Percentiles rank a stretch among this genome's conserved stretches.
phyloP scores from a whole-genome alignment of 2,113 vertebrate genomes.

The Chlamydotis undulata region DNA sequence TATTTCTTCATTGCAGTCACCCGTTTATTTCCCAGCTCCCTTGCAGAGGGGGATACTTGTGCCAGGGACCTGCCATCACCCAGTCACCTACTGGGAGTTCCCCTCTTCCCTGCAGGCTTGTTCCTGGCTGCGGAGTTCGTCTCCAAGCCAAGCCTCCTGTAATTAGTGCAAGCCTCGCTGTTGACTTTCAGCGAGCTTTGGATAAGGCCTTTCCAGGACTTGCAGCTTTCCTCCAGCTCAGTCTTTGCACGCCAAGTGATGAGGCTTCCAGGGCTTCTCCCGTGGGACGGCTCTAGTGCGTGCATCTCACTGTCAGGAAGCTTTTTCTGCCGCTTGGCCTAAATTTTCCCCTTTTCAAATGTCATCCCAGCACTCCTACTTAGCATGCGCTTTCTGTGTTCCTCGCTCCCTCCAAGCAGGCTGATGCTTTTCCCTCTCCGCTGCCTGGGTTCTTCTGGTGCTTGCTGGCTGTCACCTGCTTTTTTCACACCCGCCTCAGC shows the following conservation, averaged over 20 bases:
- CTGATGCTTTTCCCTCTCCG: not conserved
- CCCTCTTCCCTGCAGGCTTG: not conserved
- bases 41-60: not conserved
- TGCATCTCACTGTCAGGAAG: slow-evolving; percentile 49
- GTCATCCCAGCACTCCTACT: slow-evolving; percentile 23
- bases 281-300: not conserved
- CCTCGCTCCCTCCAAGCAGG: not conserved
- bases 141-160: not conserved
- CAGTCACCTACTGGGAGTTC: not conserved
- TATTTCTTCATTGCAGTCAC: not conserved
- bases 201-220: slow-evolving; percentile 49
- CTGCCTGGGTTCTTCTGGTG: slow-evolving; percentile 3
- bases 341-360: slow-evolving; percentile 46
- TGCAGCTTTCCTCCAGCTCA: slow-evolving; percentile 19
- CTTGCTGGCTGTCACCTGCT: not conserved
- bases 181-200: slow-evolving; percentile 5
- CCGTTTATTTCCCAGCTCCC: not conserved
- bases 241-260: slow-evolving; percentile 15
- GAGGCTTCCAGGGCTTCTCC: slow-evolving; percentile 56
- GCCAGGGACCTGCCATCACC: not conserved
- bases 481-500: not conserved
- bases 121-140: not conserved
- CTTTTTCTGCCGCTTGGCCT: slow-evolving; percentile 14
- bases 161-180: slow-evolving; percentile 9
- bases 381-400: not conserved